phyloP scores from a whole-genome alignment of 2,888 invertebrate genomes.

The Rhorus exstirpatorius region DNA sequence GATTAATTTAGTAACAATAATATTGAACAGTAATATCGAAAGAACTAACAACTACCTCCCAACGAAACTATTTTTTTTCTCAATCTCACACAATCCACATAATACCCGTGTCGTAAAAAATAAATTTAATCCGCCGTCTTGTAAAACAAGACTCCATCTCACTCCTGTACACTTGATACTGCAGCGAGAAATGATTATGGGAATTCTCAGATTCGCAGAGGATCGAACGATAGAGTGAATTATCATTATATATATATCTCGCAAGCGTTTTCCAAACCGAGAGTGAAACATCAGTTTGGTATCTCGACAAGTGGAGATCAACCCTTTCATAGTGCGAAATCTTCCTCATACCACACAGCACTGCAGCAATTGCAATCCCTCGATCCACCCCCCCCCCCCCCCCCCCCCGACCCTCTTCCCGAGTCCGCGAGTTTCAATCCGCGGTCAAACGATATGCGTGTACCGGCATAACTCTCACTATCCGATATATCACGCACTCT shows the following conservation, averaged over 20 bases:
- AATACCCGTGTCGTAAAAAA: too few species aligned
- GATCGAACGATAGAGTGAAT: too few species aligned
- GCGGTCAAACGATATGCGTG: constrained; percentile 41
- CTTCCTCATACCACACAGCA: not conserved
- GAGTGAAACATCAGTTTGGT: not conserved
- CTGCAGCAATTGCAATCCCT: not conserved
- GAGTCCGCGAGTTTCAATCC: constrained; percentile 19
- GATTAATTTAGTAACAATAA: too few species aligned
- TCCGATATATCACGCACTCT: constrained; percentile 40
- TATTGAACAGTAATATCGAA: too few species aligned
- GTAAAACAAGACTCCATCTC: too few species aligned
- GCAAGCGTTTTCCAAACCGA: not conserved
- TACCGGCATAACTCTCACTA: constrained; percentile 61
- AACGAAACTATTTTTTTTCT: too few species aligned
- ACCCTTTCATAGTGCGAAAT: constrained; percentile 3
- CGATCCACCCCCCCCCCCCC: not conserved
- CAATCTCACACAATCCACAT: too few species aligned
- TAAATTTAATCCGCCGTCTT: too few species aligned
- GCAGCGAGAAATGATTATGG: too few species aligned
- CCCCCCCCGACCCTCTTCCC: not conserved
- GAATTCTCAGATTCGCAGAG: too few species aligned
- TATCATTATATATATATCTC: not conserved
- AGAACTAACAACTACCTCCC: too few species aligned
- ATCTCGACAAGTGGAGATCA: constrained; percentile 17
- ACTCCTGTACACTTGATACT: too few species aligned